Percentiles rank a stretch among this genome's conserved stretches.
These are phyloP conservation scores for Arion vulgaris DNA, from an alignment of 1,140 invertebrate species.

Conservation along the genomic window DNA sequence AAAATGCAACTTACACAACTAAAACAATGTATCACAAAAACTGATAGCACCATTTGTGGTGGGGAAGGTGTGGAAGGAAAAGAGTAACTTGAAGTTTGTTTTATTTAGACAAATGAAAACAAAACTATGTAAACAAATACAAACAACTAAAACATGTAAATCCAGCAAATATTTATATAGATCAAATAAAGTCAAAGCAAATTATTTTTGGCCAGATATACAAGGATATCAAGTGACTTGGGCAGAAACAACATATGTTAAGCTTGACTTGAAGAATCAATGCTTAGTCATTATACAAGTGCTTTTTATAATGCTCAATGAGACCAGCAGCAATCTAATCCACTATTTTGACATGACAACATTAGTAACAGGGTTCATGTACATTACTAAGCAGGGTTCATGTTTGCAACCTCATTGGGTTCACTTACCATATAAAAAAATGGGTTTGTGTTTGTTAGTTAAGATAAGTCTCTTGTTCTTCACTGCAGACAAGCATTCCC, in stretches of 20 bases:
- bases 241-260: not conserved
- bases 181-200: not conserved
- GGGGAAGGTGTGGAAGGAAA: not conserved
- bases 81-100: not conserved
- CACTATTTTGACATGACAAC: not conserved
- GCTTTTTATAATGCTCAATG: not conserved
- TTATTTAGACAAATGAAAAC: not conserved
- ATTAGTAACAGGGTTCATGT: not conserved
- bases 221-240: not conserved
- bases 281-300: not conserved
- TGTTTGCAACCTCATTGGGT: no score
- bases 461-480: no score
- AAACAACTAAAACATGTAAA: not conserved
- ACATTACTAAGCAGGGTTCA: no score
- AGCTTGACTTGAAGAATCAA: not conserved
- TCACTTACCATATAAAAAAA: no score
- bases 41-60: conserved; percentile 4
- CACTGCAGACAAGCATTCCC: no score
- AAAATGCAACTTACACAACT: no score
- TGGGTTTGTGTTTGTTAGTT: no score
- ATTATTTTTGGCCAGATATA: not conserved
- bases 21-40: not conserved
- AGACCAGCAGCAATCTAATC: not conserved
- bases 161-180: not conserved
- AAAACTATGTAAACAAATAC: not conserved